Evolutionary conservation across 2,113 vertebrate species (phyloP), one percentile per base, ranked within the genome.

Genomic region (Boleophthalmus pectinirostris): DNA sequence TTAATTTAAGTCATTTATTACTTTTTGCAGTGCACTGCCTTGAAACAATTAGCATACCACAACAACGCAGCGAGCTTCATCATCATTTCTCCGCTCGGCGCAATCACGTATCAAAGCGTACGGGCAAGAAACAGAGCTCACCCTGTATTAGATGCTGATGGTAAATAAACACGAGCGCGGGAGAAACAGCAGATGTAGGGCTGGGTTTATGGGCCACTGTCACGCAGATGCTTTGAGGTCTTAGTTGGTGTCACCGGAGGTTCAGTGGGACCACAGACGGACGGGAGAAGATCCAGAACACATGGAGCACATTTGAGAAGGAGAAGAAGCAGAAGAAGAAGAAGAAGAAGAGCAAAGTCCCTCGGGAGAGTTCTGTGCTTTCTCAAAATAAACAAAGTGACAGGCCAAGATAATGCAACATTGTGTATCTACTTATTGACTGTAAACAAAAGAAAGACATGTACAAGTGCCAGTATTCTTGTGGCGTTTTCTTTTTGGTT

Each of bases 41-140:
- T 87, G 81, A 89, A 90, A 68, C 84, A 63, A 84, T 90, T 84
- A 87, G 16, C 73, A 75, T 68, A n/a, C 68, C 75, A 25, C 72
- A 53, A 71, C 49, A 73, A 66, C 54, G 71, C 16, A 33, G 45
- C 65, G 10, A 38, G 23, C 29, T 33, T 85, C 84, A 73, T 82
- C 80, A 72, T 63, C 43, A 79, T 79, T 67, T 73, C 72, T 80
- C 8, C 11, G 60, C 35, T 14, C 69, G 4, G 38, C 16, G 60
- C 61, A 66, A 72, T 78, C 69, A 70, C 0, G 38, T 68, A 65
- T 81, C 75, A 85, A 79, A 86, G 73, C 56, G 6, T 63, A 43
- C 11, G 68, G 57, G 57, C 33, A 43, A 29, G 65, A 67, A 71
- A 63, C 49, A 45, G 72, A 73, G 68, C 47, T 51, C 25, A 51